Evolutionary conservation across 2,797 vertebrate species (phyloP), one percentile per base, ranked within the genome.

Genomic region (Arctocebus calabarensis): DNA sequence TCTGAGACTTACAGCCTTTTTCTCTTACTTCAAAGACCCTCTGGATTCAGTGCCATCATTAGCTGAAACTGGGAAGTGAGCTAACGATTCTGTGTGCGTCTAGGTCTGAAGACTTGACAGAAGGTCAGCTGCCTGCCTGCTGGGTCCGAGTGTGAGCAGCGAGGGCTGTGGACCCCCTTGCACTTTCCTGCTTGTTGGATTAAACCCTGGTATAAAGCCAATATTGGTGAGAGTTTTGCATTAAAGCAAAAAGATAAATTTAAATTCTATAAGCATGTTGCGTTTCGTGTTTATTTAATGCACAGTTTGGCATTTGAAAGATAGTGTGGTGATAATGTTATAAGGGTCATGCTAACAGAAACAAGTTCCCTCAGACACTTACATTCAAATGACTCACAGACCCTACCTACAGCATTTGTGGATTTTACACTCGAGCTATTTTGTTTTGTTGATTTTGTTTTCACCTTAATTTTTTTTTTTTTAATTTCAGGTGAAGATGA

Each of bases 61-160:
- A 88, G 29, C 7, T 40, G 23, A 94, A 97, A 90, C 29, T 3
- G 0, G 74, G 88, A 83, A 93, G 73, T n/a, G 88, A 96, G 64
- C 0, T 34, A 96, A 89, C 95, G 55, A 74, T 17, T 86, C 22
- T 43, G 45, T 95, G n/a, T 71, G 16, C 52, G 37, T 85, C 77
- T 57, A 77, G 91, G 62, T 96, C 85, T 7, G 83, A 0, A 84
- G 45, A 92, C 57, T 74, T 91, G 97, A 61, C 77, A 83, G 94
- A 95, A 96, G 32, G n/a, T 96, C 68, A 71, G 27, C 57, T 78
- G 13, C 1, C 34, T 2, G 25, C 88, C 71, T 87, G 52, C 55
- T 62, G 32, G 90, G 61, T 61, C 68, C 91, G 22, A 23, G 17
- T 27, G 73, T 45, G 68, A 94, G 37, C 40, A 81, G 71, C 6